A percentile compares a stretch with the other conserved stretches of the same genome.
These are phyloP conservation scores for Xiphophorus hellerii DNA, from an alignment of 2,113 vertebrate species.

Conservation along the genomic window DNA sequence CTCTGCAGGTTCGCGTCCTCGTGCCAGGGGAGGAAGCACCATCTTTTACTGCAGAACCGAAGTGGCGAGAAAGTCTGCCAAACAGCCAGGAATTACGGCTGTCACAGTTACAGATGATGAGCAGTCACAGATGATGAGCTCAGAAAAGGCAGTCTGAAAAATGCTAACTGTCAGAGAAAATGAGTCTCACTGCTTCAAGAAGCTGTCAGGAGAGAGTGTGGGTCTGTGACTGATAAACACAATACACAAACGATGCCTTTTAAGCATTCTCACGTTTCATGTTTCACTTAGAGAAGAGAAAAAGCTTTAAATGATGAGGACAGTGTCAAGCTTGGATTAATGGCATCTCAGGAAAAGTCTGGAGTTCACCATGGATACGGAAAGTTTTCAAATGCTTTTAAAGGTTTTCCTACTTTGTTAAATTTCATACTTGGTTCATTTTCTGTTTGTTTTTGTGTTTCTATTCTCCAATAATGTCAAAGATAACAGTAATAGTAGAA, in stretches of 20 bases:
- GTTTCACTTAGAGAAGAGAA: slow-evolving; percentile 31
- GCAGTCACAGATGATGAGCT: slow-evolving; percentile 34
- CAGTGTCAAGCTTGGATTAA: slow-evolving; percentile 24
- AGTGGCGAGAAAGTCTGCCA: slow-evolving; percentile 21
- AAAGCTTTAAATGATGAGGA: slow-evolving; percentile 19
- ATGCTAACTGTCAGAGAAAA: slow-evolving; percentile 44
- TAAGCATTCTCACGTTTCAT: slow-evolving; percentile 11
- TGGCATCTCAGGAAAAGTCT: slow-evolving; percentile 17
- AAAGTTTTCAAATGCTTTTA: background rate
- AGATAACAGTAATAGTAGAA: background rate
- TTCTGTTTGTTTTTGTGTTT: background rate
- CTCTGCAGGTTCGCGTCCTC: slow-evolving; percentile 2
- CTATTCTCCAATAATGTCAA: background rate
- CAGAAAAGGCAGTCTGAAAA: slow-evolving; percentile 25
- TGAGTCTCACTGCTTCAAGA: slow-evolving; percentile 29
- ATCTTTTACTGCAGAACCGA: slow-evolving; percentile 8
- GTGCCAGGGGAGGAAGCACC: slow-evolving; percentile 5
- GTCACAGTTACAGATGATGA: slow-evolving; percentile 39
- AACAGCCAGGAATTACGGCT: slow-evolving; percentile 31
- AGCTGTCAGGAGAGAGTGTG: slow-evolving; percentile 19
- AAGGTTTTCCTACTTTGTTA: background rate
- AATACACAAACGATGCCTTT: slow-evolving; percentile 21
- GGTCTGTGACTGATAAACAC: slow-evolving; percentile 37
- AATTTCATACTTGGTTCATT: background rate
- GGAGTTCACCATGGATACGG: background rate